Percentiles rank a stretch among this genome's conserved stretches.
These are phyloP conservation scores for Cecropterus lyciades DNA, from an alignment of 1,140 invertebrate genomes.

Conservation along the genomic window DNA sequence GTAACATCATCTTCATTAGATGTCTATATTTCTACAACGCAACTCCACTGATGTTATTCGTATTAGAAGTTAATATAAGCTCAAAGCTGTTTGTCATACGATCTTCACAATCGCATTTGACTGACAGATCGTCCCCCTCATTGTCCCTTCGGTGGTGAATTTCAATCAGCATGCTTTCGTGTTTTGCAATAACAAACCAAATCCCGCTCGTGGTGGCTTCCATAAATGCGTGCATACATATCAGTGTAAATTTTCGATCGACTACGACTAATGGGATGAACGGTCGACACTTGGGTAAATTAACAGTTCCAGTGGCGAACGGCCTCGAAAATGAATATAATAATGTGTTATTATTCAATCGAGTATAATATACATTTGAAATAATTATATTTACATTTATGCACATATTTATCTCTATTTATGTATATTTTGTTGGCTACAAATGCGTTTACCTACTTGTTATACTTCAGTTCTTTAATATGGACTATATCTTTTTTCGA, in stretches of 20 bases:
- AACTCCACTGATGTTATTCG: conserved; percentile 4
- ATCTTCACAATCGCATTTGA: conserved; percentile 44
- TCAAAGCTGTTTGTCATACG: conserved; percentile 49
- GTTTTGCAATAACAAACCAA: conserved; percentile 74
- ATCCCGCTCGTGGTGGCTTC: conserved; percentile 38
- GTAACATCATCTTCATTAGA: too few species aligned
- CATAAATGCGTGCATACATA: conserved; percentile 24
- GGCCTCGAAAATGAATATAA: too few species aligned
- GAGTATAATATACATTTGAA: too few species aligned
- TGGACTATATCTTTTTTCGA: too few species aligned
- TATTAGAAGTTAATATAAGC: neutral
- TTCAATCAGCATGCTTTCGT: conserved; percentile 80
- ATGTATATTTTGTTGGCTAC: too few species aligned
- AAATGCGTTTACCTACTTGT: too few species aligned
- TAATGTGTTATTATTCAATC: too few species aligned
- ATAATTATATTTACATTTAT: too few species aligned
- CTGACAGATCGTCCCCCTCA: conserved; percentile 63
- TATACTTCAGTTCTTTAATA: too few species aligned
- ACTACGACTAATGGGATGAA: neutral
- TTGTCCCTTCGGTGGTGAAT: conserved; percentile 84
- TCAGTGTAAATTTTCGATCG: conserved; percentile 25
- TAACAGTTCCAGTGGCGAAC: too few species aligned
- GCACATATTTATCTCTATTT: too few species aligned
- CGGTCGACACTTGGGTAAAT: too few species aligned
- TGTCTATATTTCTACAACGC: neutral